Evolutionary conservation across 1,140 invertebrate genomes (phyloP).

Genomic region (Drosophila triauraria): DNA sequence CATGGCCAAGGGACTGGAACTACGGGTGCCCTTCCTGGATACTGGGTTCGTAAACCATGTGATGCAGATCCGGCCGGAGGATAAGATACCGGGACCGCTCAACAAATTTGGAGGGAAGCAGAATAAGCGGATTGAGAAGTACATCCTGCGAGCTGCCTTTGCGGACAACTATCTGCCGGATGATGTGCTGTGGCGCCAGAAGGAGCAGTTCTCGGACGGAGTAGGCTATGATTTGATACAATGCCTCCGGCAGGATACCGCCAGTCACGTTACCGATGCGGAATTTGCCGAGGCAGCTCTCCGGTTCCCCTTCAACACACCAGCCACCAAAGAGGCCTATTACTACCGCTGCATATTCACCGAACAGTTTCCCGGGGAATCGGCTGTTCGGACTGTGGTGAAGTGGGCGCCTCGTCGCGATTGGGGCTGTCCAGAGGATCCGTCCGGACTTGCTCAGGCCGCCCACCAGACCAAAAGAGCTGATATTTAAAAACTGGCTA

Average conservation of each 20-base stretch:
- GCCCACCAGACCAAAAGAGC: slow-evolving; percentile 73
- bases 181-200: slow-evolving; percentile 95
- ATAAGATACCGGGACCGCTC: slow-evolving; percentile 89
- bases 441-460: slow-evolving; percentile 78
- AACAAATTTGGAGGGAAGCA: slow-evolving; percentile 57
- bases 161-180: slow-evolving; percentile 90
- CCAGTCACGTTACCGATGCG: slow-evolving; percentile 88
- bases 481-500: not conserved
- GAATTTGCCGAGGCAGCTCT: slow-evolving; percentile 86
- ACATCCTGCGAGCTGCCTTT: slow-evolving; percentile 92
- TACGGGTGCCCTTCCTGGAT: slow-evolving; percentile 95
- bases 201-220: slow-evolving; percentile 96
- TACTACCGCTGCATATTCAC: slow-evolving; percentile 89
- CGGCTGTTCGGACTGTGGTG: slow-evolving; percentile 70
- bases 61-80: slow-evolving; percentile 88
- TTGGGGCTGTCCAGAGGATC: slow-evolving; percentile 84
- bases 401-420: slow-evolving; percentile 80
- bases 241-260: slow-evolving; percentile 85
- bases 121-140: slow-evolving; percentile 89
- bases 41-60: slow-evolving; percentile 93
- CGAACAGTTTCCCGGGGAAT: slow-evolving; percentile 73
- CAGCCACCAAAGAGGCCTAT: slow-evolving; percentile 92
- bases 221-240: slow-evolving; percentile 87
- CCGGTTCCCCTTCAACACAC: slow-evolving; percentile 90
- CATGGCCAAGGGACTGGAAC: slow-evolving; percentile 92